Conservation (phyloP, 2,797 vertebrate species). For the Sebastes ruberrimus region DNA sequence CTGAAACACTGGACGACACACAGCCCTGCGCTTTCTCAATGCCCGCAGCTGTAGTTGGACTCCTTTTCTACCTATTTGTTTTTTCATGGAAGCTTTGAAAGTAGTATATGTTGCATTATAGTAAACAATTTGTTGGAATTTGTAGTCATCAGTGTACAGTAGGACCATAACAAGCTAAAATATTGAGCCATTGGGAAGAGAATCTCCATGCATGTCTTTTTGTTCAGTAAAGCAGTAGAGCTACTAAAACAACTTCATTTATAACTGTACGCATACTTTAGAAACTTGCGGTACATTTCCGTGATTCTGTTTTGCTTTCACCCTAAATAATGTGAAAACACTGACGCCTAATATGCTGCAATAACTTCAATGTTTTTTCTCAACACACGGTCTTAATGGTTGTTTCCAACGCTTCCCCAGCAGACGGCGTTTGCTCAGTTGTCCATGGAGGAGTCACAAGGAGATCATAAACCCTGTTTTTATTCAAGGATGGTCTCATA, state of each 20-base stretch:
- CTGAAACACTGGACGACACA: conserved; percentile 30
- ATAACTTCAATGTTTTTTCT: background rate
- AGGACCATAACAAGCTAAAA: background rate
- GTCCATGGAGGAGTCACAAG: background rate
- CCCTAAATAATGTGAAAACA: conserved; percentile 60
- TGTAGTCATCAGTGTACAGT: conserved; percentile 25
- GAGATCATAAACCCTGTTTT: background rate
- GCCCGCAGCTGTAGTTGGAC: conserved; percentile 25
- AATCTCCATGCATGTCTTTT: background rate
- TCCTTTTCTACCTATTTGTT: conserved; percentile 6
- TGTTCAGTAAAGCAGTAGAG: background rate
- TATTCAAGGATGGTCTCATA: background rate
- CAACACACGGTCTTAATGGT: background rate
- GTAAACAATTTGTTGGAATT: background rate
- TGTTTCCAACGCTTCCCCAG: background rate
- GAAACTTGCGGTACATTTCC: background rate
- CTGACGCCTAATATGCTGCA: background rate
- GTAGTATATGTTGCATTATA: conserved; percentile 15
- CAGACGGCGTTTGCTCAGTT: background rate
- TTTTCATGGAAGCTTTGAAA: conserved; percentile 34
- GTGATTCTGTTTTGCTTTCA: conserved; percentile 16
- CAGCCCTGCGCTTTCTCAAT: background rate
- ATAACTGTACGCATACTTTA: background rate
- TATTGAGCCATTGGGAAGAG: conserved; percentile 19
- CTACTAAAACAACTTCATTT: background rate